Percentiles rank a stretch among this genome's conserved stretches.
Evolutionary conservation across 2,888 invertebrate species (phyloP).

Genomic region (Cremastinae sp.): DNA sequence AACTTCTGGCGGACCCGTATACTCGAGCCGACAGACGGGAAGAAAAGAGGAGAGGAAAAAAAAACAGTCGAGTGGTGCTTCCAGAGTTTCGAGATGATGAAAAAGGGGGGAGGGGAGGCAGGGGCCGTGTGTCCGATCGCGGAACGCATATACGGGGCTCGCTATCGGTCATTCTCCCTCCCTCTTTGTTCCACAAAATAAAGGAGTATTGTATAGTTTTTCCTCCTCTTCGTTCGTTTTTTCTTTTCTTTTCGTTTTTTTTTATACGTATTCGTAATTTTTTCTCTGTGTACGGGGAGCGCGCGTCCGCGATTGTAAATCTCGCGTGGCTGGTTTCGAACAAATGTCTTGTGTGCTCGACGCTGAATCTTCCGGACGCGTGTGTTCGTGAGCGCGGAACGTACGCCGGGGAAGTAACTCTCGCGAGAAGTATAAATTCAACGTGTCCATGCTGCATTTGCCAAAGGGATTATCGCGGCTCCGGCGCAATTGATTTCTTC

Average conservation of each 20-base stretch:
- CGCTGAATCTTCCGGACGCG: background rate
- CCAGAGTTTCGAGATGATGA: slow-evolving; percentile 17
- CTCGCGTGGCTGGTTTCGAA: slow-evolving; percentile 44
- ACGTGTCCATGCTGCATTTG: slow-evolving; percentile 14
- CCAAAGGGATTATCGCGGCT: slow-evolving; percentile 42
- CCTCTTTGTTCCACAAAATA: slow-evolving; percentile 8
- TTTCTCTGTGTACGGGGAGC: slow-evolving; percentile 6
- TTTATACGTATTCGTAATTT: slow-evolving; percentile 2
- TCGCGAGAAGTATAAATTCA: slow-evolving; percentile 35
- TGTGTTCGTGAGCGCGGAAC: background rate
- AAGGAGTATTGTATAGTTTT: background rate
- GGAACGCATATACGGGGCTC: slow-evolving; percentile 16
- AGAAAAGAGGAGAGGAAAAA: slow-evolving; percentile 23
- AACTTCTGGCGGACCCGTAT: slow-evolving; percentile 43
- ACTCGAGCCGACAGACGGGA: slow-evolving; percentile 40
- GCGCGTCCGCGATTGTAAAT: slow-evolving; percentile 45
- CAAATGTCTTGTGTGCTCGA: slow-evolving; percentile 20
- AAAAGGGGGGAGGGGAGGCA: slow-evolving; percentile 11
- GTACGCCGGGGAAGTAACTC: background rate
- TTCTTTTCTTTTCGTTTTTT: too few relatives aligned
- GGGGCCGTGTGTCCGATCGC: background rate
- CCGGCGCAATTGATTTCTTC: slow-evolving; percentile 49
- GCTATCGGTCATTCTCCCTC: slow-evolving; percentile 30
- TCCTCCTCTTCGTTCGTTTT: background rate
- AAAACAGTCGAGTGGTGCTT: slow-evolving; percentile 28